Conservation (phyloP, 2,888 invertebrate genomes). For the Meiosimyza platycephala region DNA sequence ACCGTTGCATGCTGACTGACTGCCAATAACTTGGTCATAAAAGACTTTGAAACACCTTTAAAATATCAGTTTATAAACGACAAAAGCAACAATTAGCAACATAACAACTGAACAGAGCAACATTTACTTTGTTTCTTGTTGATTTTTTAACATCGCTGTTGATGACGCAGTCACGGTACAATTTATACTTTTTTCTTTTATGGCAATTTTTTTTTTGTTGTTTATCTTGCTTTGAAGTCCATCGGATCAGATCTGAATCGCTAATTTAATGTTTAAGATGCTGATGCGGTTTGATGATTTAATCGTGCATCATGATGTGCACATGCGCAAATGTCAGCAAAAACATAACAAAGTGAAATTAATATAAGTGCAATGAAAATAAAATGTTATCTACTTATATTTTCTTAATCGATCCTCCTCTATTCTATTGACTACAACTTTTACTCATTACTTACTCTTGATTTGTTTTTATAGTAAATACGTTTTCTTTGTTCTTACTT, state of each 20-base stretch:
- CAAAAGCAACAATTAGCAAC: constrained; percentile 4
- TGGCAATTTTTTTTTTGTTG: constrained; percentile 25
- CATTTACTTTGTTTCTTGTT: too few relatives aligned
- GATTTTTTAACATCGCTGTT: too few relatives aligned
- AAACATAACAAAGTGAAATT: background rate
- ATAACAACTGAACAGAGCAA: constrained; percentile 2
- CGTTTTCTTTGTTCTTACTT: too few relatives aligned
- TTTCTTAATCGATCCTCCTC: background rate
- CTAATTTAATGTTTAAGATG: background rate
- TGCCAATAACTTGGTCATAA: background rate
- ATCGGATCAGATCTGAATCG: constrained; percentile 3
- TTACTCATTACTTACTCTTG: too few relatives aligned
- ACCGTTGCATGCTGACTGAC: background rate
- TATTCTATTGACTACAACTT: too few relatives aligned
- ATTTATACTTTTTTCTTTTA: constrained; percentile 14
- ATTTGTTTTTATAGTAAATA: too few relatives aligned
- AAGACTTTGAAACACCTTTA: background rate
- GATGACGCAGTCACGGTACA: constrained; percentile 9
- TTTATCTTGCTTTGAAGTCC: constrained; percentile 47
- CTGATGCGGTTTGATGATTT: constrained; percentile 17
- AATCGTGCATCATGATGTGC: constrained; percentile 3
- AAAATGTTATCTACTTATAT: background rate
- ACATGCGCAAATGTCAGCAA: constrained; percentile 9
- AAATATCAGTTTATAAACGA: background rate
- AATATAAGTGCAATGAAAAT: background rate